These are phyloP conservation scores for Sympetrum striolatum DNA, from an alignment of 2,888 invertebrate genomes.

Conservation along the genomic window DNA sequence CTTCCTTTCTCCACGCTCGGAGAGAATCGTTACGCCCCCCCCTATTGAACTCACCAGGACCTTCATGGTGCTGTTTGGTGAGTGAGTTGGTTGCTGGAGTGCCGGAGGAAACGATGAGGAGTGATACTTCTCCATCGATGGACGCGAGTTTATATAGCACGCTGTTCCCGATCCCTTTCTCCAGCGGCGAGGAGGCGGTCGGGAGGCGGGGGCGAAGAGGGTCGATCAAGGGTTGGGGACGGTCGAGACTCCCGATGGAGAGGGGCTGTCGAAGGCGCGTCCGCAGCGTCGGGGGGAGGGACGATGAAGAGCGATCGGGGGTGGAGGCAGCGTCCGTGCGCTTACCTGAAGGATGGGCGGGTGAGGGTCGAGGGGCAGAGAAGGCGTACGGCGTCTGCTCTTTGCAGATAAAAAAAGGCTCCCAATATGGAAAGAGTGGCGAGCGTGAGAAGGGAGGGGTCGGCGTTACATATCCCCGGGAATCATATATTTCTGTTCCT, in stretches of 20 bases:
- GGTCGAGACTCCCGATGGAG: not conserved
- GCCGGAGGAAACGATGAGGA: not conserved
- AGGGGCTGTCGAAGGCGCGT: not conserved
- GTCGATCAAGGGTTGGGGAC: not conserved
- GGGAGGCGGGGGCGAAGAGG: not conserved
- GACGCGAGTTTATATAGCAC: constrained; percentile 1
- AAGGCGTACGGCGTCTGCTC: not conserved
- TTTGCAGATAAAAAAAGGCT: not conserved
- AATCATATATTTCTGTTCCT: not conserved
- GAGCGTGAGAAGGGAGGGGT: not conserved
- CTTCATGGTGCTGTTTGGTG: constrained; percentile 30
- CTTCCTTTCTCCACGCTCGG: not conserved
- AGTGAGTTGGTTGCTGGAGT: not conserved
- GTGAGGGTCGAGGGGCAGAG: not conserved
- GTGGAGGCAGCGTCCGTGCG: constrained; percentile 3
- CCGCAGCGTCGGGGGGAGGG: not conserved
- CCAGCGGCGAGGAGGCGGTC: not conserved
- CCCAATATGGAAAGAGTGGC: not conserved
- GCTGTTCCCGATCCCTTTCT: not conserved
- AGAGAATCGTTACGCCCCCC: not conserved
- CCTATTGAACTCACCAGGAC: constrained; percentile 18
- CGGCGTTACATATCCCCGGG: not conserved
- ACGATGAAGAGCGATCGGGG: not conserved
- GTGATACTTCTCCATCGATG: constrained; percentile 12
- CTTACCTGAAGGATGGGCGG: not conserved